Conservation (phyloP, 2,113 vertebrate species). For the Machaerirhynchus nigripectus region DNA sequence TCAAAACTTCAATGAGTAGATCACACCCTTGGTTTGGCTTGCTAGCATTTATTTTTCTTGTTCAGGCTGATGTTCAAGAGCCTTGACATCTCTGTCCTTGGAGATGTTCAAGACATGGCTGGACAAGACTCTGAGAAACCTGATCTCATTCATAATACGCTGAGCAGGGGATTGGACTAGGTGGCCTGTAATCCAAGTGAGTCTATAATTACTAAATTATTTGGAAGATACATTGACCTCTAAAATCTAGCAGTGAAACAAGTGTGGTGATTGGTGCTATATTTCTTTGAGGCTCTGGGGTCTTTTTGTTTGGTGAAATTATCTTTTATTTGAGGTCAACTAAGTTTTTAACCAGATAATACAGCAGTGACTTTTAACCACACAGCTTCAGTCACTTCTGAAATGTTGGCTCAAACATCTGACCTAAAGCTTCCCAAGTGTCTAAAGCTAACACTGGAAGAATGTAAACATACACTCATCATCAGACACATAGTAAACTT, state of each 20-base stretch:
- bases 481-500: not conserved
- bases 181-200: not conserved
- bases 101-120: not conserved
- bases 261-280: not conserved
- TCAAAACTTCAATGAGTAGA: not conserved
- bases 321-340: not conserved
- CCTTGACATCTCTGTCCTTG: not conserved
- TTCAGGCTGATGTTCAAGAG: not conserved
- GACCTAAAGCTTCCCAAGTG: not conserved
- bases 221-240: not conserved
- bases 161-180: not conserved
- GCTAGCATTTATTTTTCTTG: not conserved
- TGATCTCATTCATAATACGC: not conserved
- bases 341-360: not conserved
- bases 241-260: not conserved
- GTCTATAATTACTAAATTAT: not conserved
- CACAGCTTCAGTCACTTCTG: not conserved
- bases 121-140: not conserved
- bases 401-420: not conserved
- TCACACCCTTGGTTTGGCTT: not conserved
- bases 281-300: not conserved
- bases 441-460: not conserved
- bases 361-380: not conserved
- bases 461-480: not conserved
- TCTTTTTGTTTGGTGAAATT: not conserved